Evolutionary conservation across 2,888 invertebrate genomes (phyloP).

Genomic region (Nebria salina): DNA sequence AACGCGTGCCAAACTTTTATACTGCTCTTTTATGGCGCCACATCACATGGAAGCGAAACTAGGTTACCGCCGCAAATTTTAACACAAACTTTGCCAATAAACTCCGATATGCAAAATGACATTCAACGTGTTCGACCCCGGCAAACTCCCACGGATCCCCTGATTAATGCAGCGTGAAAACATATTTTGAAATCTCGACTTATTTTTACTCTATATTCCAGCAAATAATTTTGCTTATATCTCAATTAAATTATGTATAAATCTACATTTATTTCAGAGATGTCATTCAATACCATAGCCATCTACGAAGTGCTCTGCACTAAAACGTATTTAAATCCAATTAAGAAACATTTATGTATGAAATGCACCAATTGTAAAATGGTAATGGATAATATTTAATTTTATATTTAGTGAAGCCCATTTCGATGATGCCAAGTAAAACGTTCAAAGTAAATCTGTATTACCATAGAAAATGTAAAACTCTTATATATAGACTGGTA

Average conservation of each 20-base stretch:
- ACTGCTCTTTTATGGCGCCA: conserved; percentile 28
- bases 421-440: background rate
- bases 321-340: too few relatives aligned
- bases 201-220: background rate
- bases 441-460: background rate
- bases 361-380: too few relatives aligned
- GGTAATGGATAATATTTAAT: too few relatives aligned
- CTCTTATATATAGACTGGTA: background rate
- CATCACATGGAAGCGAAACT: conserved; percentile 11
- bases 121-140: background rate
- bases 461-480: background rate
- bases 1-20: conserved; percentile 32
- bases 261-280: too few relatives aligned
- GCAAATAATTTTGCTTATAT: too few relatives aligned
- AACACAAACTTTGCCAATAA: conserved; percentile 36
- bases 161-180: conserved; percentile 30
- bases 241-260: too few relatives aligned
- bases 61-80: conserved; percentile 36
- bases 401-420: too few relatives aligned
- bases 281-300: too few relatives aligned
- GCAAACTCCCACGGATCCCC: background rate
- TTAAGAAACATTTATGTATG: too few relatives aligned
- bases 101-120: conserved; percentile 34
- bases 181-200: background rate
- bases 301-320: too few relatives aligned